phyloP scores from a whole-genome alignment of 2,888 invertebrate species.

The Perdita meconis region DNA sequence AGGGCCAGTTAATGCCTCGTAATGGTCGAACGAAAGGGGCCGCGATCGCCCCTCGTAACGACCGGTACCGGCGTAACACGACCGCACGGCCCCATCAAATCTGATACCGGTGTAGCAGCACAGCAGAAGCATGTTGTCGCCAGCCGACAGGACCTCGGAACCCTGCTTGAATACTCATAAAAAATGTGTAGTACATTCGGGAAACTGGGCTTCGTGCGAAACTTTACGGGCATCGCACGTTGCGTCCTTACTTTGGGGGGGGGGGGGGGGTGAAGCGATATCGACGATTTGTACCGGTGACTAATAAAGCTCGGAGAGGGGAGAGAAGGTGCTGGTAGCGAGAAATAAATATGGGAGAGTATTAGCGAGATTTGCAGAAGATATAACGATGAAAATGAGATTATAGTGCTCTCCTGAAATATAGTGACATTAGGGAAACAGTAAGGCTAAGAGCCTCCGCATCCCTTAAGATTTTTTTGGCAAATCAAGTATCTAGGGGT shows the following conservation, averaged over 20 bases:
- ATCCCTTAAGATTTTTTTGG: too few relatives aligned
- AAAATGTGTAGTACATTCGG: constrained; percentile 48
- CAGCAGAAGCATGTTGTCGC: constrained; percentile 56
- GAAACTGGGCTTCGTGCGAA: constrained; percentile 22
- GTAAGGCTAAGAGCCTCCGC: too few relatives aligned
- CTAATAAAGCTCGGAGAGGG: constrained; percentile 16
- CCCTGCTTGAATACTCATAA: constrained; percentile 28
- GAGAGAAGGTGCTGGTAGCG: background rate
- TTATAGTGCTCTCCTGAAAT: background rate
- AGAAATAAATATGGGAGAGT: constrained; percentile 2
- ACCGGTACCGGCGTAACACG: constrained; percentile 76
- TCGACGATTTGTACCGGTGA: constrained; percentile 18
- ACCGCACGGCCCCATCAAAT: constrained; percentile 79
- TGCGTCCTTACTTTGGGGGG: background rate
- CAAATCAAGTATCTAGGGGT: too few relatives aligned
- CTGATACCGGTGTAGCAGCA: constrained; percentile 69
- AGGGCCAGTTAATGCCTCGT: constrained; percentile 79
- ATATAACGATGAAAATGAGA: background rate
- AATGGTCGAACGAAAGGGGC: constrained; percentile 75
- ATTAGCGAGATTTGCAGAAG: background rate
- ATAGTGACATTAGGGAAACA: background rate
- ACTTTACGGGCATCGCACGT: constrained; percentile 32
- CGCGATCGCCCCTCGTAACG: constrained; percentile 77
- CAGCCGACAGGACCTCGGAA: constrained; percentile 22
- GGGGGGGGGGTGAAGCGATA: background rate